Evolutionary conservation across 1,140 invertebrate genomes (phyloP).

Genomic region (Lithobius niger): DNA sequence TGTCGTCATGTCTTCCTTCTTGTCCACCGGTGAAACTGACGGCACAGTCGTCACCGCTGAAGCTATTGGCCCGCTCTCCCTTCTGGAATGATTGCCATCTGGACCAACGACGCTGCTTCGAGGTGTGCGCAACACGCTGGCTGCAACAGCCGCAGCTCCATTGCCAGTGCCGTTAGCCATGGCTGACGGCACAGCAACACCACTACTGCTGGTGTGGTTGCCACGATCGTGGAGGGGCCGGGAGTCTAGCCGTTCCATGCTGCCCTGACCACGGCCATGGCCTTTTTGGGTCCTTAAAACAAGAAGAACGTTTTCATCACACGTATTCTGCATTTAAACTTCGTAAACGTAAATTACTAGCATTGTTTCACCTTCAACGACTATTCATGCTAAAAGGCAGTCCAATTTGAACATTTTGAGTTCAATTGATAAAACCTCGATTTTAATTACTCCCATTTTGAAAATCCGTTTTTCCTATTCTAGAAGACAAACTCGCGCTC

Average conservation of each 20-base stretch:
- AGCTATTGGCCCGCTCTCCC: constrained; percentile 4
- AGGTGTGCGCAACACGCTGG: constrained; percentile 2
- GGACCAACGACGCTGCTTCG: constrained; percentile 7
- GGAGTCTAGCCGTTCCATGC: constrained; percentile 4
- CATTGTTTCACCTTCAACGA: no score
- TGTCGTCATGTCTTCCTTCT: constrained; percentile 6
- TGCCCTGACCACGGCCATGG: not conserved
- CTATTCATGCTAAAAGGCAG: no score
- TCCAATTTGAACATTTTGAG: no score
- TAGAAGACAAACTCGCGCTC: no score
- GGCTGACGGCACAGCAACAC: constrained; percentile 9
- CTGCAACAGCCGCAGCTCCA: not conserved
- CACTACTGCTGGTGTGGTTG: constrained; percentile 15
- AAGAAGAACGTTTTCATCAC: no score
- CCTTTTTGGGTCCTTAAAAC: constrained; percentile 3
- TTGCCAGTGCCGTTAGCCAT: constrained; percentile 7
- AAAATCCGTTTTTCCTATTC: no score
- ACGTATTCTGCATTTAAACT: no score
- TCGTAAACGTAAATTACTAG: no score
- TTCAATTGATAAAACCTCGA: no score
- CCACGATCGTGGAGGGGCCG: constrained; percentile 11
- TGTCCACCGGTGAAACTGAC: not conserved
- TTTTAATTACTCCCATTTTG: no score
- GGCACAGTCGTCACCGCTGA: not conserved
- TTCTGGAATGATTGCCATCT: constrained; percentile 10